Evolutionary conservation across 2,888 invertebrate genomes (phyloP).

Genomic region (Pegoplata infirma): DNA sequence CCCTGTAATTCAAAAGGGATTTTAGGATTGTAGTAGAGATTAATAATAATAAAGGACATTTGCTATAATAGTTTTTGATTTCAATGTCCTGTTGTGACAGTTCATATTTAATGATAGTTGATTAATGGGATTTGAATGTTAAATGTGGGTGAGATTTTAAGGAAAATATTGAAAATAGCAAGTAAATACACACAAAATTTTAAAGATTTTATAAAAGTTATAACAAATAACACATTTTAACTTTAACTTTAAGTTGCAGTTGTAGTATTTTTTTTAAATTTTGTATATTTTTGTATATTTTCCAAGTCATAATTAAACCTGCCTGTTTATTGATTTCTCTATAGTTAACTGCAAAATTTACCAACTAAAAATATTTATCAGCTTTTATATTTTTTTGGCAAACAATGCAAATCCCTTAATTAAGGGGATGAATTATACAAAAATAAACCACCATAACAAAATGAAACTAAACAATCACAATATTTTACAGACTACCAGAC

Average conservation of each 20-base stretch:
- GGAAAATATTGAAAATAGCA: not conserved
- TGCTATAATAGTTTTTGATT: conserved; percentile 56
- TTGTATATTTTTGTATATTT: not conserved
- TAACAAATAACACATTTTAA: not conserved
- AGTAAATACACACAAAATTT: not conserved
- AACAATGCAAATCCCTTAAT: conserved; percentile 62
- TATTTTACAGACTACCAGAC: conserved; percentile 49
- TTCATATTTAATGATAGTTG: conserved; percentile 51
- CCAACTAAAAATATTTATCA: conserved; percentile 16
- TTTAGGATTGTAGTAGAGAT: conserved; percentile 33
- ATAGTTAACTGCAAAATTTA: conserved; percentile 5
- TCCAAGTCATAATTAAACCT: conserved; percentile 27
- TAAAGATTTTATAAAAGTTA: not conserved
- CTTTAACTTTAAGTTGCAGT: not conserved
- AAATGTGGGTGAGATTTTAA: not conserved
- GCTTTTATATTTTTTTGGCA: conserved; percentile 43
- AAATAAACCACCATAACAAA: conserved; percentile 59
- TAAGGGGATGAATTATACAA: conserved; percentile 59
- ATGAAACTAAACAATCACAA: conserved; percentile 57
- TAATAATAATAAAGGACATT: conserved; percentile 42
- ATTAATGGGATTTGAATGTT: conserved; percentile 43
- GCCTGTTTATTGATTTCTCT: conserved; percentile 2
- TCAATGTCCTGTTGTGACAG: conserved; percentile 57
- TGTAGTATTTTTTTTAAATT: not conserved
- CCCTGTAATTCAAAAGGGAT: conserved; percentile 1